phyloP scores from a whole-genome alignment of 2,797 vertebrate species.

The Sphenodon punctatus region DNA sequence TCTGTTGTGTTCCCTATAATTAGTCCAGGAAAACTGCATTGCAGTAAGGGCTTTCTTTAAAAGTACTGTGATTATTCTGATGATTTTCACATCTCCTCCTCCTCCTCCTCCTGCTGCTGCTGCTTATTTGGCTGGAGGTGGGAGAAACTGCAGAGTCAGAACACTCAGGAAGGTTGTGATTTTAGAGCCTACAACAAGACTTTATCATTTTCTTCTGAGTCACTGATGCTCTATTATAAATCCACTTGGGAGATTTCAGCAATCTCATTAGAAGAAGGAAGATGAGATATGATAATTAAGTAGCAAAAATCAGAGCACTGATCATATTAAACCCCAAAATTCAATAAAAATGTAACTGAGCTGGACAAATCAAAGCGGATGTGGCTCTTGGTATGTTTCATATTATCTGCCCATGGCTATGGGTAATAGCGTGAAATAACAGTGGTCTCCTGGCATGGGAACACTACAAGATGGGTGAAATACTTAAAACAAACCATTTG shows the following conservation, averaged over 20 bases:
- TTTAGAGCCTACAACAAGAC: background rate
- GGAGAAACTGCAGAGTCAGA: background rate
- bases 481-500: background rate
- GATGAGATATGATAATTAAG: background rate
- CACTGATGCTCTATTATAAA: background rate
- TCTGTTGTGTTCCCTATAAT: background rate
- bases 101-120: too few relatives aligned
- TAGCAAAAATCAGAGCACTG: background rate
- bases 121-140: background rate
- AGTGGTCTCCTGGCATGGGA: background rate
- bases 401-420: background rate
- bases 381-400: background rate
- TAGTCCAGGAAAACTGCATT: background rate
- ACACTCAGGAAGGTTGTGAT: background rate
- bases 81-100: slow-evolving; percentile 5
- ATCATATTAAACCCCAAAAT: too few relatives aligned
- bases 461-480: background rate
- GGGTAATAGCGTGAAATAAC: background rate
- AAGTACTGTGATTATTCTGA: slow-evolving; percentile 10
- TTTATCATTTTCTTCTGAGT: background rate
- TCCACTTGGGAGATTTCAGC: background rate
- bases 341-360: too few relatives aligned
- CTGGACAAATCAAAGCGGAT: background rate
- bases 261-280: background rate
- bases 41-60: background rate